Percentiles rank a stretch among this genome's conserved stretches.
Conservation (phyloP, 2,113 vertebrate genomes). For the Brachypteracias leptosomus region DNA sequence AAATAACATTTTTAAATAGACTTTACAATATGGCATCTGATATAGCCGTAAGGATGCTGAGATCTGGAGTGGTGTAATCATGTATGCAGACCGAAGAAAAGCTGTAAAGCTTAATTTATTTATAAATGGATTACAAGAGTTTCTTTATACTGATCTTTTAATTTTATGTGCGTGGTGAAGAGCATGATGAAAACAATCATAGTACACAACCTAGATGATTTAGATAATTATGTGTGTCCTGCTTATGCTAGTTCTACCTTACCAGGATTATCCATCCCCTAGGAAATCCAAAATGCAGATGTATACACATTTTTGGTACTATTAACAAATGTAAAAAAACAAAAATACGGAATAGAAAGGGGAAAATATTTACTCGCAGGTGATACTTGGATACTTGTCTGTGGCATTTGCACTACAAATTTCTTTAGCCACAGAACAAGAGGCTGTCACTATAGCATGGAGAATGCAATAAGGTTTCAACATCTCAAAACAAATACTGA, state of each 20-base stretch:
- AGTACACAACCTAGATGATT: neutral
- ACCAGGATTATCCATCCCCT: neutral
- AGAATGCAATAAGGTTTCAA: neutral
- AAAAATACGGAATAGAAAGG: neutral
- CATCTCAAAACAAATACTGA: neutral
- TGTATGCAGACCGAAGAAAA: neutral
- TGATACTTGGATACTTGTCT: neutral
- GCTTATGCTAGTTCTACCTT: neutral
- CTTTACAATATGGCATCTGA: neutral
- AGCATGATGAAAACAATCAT: neutral
- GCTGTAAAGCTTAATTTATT: slow-evolving; percentile 33
- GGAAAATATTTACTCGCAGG: neutral
- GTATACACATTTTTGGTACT: neutral
- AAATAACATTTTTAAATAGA: neutral
- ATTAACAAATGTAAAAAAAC: neutral
- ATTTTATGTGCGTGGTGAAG: neutral
- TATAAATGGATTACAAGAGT: slow-evolving; percentile 37
- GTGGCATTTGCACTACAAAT: neutral
- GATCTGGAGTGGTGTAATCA: neutral
- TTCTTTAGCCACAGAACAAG: neutral
- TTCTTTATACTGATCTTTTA: slow-evolving; percentile 21
- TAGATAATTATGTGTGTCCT: neutral
- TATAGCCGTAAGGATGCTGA: neutral
- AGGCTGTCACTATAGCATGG: neutral
- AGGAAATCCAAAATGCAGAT: neutral